phyloP scores from a whole-genome alignment of 2,113 vertebrate genomes.

The Tylochromis polylepis region DNA sequence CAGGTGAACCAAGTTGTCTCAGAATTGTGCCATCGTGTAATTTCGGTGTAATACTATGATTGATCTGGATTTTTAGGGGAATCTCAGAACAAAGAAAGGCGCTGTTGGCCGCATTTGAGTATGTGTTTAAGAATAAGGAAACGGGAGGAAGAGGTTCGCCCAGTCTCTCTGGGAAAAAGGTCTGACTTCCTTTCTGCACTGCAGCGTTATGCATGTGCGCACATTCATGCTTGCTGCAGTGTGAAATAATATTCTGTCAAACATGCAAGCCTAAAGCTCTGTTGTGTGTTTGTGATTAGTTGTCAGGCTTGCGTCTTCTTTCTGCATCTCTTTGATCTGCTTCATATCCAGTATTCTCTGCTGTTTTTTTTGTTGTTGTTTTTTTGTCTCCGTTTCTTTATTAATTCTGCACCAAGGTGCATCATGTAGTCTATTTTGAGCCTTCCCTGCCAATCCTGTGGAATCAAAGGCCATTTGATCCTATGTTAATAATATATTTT shows the following conservation, averaged over 20 bases:
- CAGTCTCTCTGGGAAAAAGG: constrained; percentile 6
- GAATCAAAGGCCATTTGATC: constrained; percentile 30
- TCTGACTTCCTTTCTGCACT: neutral
- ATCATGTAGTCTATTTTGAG: constrained; percentile 17
- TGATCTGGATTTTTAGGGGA: neutral
- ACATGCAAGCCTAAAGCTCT: neutral
- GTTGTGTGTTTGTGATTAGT: constrained; percentile 13
- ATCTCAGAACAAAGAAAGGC: neutral
- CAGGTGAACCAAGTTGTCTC: neutral
- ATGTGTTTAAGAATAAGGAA: neutral
- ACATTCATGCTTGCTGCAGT: neutral
- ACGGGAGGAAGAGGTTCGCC: constrained; percentile 5
- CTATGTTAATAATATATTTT: constrained; percentile 1
- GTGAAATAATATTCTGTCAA: neutral
- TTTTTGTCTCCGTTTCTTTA: neutral
- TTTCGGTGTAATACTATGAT: neutral
- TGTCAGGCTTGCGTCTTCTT: neutral
- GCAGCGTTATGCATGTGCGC: neutral
- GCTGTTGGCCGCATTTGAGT: neutral
- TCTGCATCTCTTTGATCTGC: constrained; percentile 28
- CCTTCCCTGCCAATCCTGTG: neutral
- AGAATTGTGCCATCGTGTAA: neutral
- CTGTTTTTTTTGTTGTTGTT: neutral
- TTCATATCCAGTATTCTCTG: neutral
- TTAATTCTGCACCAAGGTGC: neutral